Base-by-base conservation (phyloP, 2,888 invertebrate genomes). In the Mesoligia furuncula region DNA sequence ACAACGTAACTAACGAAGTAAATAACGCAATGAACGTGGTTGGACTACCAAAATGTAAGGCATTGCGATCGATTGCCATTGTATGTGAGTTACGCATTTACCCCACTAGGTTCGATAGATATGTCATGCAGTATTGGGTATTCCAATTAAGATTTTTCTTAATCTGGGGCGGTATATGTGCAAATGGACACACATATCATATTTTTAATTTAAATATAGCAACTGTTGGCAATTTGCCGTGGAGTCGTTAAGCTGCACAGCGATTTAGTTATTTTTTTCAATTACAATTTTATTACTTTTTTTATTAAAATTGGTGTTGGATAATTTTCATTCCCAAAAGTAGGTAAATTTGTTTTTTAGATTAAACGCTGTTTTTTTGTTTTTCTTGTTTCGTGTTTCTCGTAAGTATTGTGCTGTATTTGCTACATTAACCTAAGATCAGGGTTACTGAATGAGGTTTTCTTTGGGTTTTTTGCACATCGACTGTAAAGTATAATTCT, bases 231-330 rank as follows among this genome's bases (percentile, higher is more conserved):
- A 57, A 70, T 61, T 77, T 67, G 57, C 64, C 48, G 13, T 20
- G 11, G 27, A 68, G 17, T 36, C 59, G 27, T 75, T 64, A 65
- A 48, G 6, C 57, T 71, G 9, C n/a, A 62, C 8, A 72, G 13
- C 62, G 13, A 80, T 39, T 27, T 31, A 15, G 24, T 64, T 45
- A 15, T 1, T n/a, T 48, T 69, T 57, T 76, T 39, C 48, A 36
- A 68, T 74, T 68, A 57, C 0, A 59, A 45, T 77, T 64, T 75
- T 59, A 48, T 69, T 64, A 51, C 45, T 15, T 75, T 79, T 81
- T 66, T n/a, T 45, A 62, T 67, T 62, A 67, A 68, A 61, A 67
- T 75, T 67, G 11, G 11, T 70, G 24, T 24, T 57, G 54, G 45
- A 11, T 24, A 6, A 64, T 80, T 78, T 51, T n/a, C n/a, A n/a